A percentile compares a stretch with the other conserved stretches of the same genome.
Evolutionary conservation across 2,113 vertebrate genomes (phyloP).

Genomic region (Gobius niger): DNA sequence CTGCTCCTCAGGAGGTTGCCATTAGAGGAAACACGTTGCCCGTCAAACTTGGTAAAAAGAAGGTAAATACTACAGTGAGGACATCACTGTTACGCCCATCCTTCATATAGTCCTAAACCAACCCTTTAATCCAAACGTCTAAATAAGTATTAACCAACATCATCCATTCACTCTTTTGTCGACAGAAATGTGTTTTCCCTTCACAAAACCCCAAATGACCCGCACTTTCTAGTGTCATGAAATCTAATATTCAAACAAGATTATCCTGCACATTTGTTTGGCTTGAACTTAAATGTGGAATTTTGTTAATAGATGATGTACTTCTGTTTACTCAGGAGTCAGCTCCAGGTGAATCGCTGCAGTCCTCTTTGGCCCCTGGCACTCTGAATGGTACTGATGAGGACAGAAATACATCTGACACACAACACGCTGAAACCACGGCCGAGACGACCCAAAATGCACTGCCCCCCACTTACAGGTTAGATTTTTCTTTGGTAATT

Average conservation of each 20-base stretch:
- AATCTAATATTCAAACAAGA: too few species aligned
- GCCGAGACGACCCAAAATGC: conserved; percentile 89
- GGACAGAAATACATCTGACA: conserved; percentile 78
- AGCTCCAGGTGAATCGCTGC: conserved; percentile 84
- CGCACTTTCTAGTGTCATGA: background rate
- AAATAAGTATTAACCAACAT: too few species aligned
- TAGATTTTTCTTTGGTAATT: conserved; percentile 18
- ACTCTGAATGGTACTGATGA: conserved; percentile 96
- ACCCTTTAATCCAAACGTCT: background rate
- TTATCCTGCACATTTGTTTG: background rate
- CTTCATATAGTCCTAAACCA: conserved; percentile 6
- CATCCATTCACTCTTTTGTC: background rate
- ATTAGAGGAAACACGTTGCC: conserved; percentile 60
- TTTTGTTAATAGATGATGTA: background rate
- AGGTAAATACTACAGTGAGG: conserved; percentile 55
- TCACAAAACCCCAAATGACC: background rate
- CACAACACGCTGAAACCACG: conserved; percentile 83
- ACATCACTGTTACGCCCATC: background rate
- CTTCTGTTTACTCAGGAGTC: conserved; percentile 81
- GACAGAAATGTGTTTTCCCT: background rate
- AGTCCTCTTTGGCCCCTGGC: conserved; percentile 89
- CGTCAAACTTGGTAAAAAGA: conserved; percentile 57
- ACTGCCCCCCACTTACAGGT: conserved; percentile 93
- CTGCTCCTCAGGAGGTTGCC: conserved; percentile 52
- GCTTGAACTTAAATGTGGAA: background rate